These are phyloP conservation scores for Papilio elwesi DNA, from an alignment of 2,888 invertebrate genomes.

Conservation along the genomic window DNA sequence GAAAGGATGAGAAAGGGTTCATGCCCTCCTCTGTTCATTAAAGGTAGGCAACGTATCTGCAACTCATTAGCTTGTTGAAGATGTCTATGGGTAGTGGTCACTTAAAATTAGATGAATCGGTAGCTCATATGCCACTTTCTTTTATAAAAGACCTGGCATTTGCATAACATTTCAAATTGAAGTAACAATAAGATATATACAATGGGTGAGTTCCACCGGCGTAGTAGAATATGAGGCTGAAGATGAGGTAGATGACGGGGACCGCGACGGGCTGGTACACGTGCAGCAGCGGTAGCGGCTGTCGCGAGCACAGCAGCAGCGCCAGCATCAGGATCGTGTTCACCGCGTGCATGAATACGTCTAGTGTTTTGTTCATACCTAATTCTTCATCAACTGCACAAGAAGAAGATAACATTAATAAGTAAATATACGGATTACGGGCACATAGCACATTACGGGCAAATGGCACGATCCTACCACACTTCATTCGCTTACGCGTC, in stretches of 20 bases:
- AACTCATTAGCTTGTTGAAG: too few relatives aligned
- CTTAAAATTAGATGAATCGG: too few relatives aligned
- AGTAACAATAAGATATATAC: conserved; percentile 8
- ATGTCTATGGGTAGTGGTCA: too few relatives aligned
- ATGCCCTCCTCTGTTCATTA: too few relatives aligned
- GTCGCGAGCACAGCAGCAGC: conserved; percentile 88
- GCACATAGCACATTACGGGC: too few relatives aligned
- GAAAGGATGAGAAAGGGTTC: too few relatives aligned
- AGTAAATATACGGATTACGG: neutral
- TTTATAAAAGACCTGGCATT: too few relatives aligned
- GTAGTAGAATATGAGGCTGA: conserved; percentile 87
- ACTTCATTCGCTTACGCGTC: too few relatives aligned
- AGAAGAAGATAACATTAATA: conserved; percentile 20
- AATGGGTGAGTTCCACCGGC: conserved; percentile 89
- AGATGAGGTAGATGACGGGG: conserved; percentile 86
- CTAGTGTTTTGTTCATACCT: conserved; percentile 58
- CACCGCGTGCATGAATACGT: conserved; percentile 79
- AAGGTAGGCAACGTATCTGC: too few relatives aligned
- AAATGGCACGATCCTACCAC: too few relatives aligned
- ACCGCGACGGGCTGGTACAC: conserved; percentile 86
- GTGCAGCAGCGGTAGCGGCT: conserved; percentile 86
- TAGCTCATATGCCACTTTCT: too few relatives aligned
- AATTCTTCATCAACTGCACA: conserved; percentile 53
- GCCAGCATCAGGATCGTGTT: conserved; percentile 90
- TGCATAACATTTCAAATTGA: neutral